phyloP scores from a whole-genome alignment of 2,113 vertebrate species.

The Phalacrocorax carbo region DNA sequence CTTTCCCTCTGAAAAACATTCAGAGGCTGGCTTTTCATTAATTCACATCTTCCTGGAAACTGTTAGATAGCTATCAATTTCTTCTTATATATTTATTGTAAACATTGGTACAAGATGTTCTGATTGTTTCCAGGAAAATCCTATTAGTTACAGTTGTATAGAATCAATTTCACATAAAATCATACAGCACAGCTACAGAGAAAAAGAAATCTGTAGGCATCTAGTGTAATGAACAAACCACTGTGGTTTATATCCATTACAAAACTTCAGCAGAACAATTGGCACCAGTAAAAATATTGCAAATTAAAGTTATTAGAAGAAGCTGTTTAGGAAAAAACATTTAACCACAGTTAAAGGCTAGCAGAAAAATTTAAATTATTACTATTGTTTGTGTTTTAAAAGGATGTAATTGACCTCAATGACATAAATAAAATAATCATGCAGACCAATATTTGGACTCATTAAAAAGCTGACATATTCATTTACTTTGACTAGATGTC shows the following conservation, averaged over 20 bases:
- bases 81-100: slow-evolving; percentile 54
- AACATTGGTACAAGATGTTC: slow-evolving; percentile 67
- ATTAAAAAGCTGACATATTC: slow-evolving; percentile 15
- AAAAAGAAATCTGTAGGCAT: slow-evolving; percentile 25
- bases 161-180: slow-evolving; percentile 64
- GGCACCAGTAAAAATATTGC: slow-evolving; percentile 31
- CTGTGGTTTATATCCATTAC: slow-evolving; percentile 23
- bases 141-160: slow-evolving; percentile 63
- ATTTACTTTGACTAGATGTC: not conserved
- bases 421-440: slow-evolving; percentile 36
- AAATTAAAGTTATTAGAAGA: slow-evolving; percentile 56
- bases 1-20: slow-evolving; percentile 11
- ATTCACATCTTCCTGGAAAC: slow-evolving; percentile 32
- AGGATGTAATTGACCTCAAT: slow-evolving; percentile 25
- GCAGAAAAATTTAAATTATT: not conserved
- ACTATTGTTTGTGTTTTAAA: slow-evolving; percentile 13
- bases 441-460: not conserved
- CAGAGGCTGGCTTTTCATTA: not conserved
- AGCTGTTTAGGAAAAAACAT: slow-evolving; percentile 14
- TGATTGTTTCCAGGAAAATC: slow-evolving; percentile 67
- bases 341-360: slow-evolving; percentile 12
- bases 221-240: slow-evolving; percentile 37
- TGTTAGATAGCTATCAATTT: slow-evolving; percentile 57
- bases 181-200: not conserved
- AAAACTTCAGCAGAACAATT: slow-evolving; percentile 23